Base-by-base conservation (phyloP, 2,113 vertebrate species). In the Pristiophorus japonicus region DNA sequence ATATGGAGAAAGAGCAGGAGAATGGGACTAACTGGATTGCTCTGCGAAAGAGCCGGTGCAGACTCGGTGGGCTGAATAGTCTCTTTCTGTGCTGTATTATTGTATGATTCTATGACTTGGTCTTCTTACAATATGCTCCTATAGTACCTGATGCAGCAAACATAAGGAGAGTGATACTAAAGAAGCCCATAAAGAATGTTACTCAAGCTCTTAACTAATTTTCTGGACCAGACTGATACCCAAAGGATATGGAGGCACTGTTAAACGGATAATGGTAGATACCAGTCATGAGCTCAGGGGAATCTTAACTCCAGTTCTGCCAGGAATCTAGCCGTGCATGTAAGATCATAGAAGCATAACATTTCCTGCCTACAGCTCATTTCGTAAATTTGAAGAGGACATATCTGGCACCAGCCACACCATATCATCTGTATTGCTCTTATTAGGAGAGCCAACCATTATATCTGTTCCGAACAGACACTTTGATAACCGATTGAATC, bases 381-480 rank as follows among this genome's bases (percentile, higher is more conserved):
- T 63, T 65, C 88, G 65, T 34, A 38, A 81, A 38, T 65, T 92
- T 92, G 88, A 63, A 42, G n/a, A 63, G 88, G 88, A 92, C 59
- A 7, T 63, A 38, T 62, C 59, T 92, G 59, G 59, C 34, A 92
- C 62, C 34, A 38, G 34, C n/a, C 27, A 63, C n/a, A 38, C 14
- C 34, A 38, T 38, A 92, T 65, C 88, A 22, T 63, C 62, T 65
- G 18, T 18, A 63, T 63, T 92, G 16, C 30, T 92, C 34, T 65
- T 63, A 92, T 92, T 92, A 38, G 88, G 18, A 92, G 16, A 92
- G 59, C 59, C 55, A 65, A 38, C 59, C 59, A 22, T 92, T 92
- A 92, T 63, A 92, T 92, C n/a, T 63, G 34, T 92, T 63, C 12
- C 55, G 38, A 92, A 92, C 88, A 92, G 88, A n/a, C 88, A 63